These are phyloP conservation scores for Hymenochirus boettgeri DNA, from an alignment of 2,113 vertebrate genomes.

Conservation along the genomic window DNA sequence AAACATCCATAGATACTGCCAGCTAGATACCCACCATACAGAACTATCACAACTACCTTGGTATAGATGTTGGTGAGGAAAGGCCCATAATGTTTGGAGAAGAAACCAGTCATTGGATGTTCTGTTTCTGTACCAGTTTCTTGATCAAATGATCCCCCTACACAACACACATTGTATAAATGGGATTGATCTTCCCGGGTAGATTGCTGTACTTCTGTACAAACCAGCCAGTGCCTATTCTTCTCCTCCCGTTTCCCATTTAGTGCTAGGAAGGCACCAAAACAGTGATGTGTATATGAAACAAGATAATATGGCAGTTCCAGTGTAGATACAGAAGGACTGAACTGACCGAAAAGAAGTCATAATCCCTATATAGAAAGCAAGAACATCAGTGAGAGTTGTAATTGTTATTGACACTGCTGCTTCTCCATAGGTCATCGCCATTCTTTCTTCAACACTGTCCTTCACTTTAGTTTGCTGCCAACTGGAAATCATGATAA, in stretches of 20 bases:
- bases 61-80: conserved; percentile 56
- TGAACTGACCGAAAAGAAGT: conserved; percentile 70
- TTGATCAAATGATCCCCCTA: conserved; percentile 48
- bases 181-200: conserved; percentile 35
- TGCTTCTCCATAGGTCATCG: conserved; percentile 68
- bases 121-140: conserved; percentile 46
- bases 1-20: conserved; percentile 66
- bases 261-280: conserved; percentile 76
- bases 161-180: conserved; percentile 53
- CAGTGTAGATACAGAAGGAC: conserved; percentile 79
- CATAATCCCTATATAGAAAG: conserved; percentile 74
- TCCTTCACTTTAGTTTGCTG: conserved; percentile 62
- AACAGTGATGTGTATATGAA: conserved; percentile 77
- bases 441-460: conserved; percentile 54
- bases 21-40: conserved; percentile 53
- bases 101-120: conserved; percentile 56
- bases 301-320: conserved; percentile 74
- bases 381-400: conserved; percentile 73
- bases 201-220: conserved; percentile 51
- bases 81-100: conserved; percentile 62
- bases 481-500: conserved; percentile 84
- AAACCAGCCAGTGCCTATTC: conserved; percentile 72
- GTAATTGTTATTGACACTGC: conserved; percentile 81
- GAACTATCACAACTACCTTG: conserved; percentile 51
- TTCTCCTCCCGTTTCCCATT: conserved; percentile 66